phyloP scores from a whole-genome alignment of 2,888 invertebrate species.

The Aromia moschata region DNA sequence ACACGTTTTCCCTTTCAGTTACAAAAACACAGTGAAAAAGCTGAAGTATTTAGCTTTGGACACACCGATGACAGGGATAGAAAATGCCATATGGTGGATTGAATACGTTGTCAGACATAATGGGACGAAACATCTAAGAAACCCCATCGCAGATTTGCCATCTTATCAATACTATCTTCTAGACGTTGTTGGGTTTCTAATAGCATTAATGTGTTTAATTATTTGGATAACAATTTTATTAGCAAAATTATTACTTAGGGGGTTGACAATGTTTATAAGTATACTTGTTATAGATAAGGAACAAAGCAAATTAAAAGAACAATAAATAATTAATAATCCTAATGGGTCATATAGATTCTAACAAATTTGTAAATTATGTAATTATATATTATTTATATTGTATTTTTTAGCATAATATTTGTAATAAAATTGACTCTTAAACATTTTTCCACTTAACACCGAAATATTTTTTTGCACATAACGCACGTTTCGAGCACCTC shows the following conservation, averaged over 20 bases:
- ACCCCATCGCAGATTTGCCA: conserved; percentile 67
- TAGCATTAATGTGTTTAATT: not conserved
- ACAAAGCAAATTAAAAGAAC: not conserved
- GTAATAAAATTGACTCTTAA: no score
- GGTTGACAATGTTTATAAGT: not conserved
- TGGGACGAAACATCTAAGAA: conserved; percentile 66
- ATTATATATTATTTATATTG: no score
- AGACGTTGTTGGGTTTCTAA: conserved; percentile 66
- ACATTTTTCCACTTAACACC: no score
- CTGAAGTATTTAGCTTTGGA: not conserved
- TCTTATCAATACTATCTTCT: conserved; percentile 66
- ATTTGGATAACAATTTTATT: not conserved
- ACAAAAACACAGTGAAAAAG: not conserved
- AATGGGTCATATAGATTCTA: no score
- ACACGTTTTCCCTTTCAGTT: not conserved
- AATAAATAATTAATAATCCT: no score
- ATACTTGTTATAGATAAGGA: no score
- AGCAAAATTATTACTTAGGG: not conserved
- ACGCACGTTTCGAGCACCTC: no score
- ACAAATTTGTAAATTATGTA: no score
- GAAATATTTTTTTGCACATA: no score
- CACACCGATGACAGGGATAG: conserved; percentile 49
- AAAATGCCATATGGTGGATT: conserved; percentile 72
- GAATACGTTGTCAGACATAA: conserved; percentile 70
- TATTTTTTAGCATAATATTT: no score